Evolutionary conservation across 1,140 invertebrate genomes (phyloP), one percentile per base, ranked within the genome.

Genomic region (Pogonomyrmex californicus): DNA sequence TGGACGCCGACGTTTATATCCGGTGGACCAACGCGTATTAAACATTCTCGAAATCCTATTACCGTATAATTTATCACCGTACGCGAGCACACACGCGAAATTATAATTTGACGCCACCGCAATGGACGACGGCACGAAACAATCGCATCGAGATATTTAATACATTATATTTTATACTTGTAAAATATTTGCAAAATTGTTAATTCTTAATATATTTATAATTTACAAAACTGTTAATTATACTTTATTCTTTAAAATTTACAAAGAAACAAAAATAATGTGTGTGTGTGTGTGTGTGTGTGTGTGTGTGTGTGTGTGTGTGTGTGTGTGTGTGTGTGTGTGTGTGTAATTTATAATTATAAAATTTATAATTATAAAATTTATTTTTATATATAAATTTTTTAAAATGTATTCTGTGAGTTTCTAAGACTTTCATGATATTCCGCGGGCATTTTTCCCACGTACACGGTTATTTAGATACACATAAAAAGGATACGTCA

Each of bases 21-120:
- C 89, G 89, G 89, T 89, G 82, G 88, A 89, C 88, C 82, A 51
- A 54, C 75, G 78, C 44, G 51, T 87, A 77, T 89, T 68, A 83
- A 77, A 63, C 23, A 33, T 10, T 47, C 54, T 36, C 68, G 33
- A 60, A 83, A 83, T 83, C 7, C 54, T 17, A 83, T 83, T 83
- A 83, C 33, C 49, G 7, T 73, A 75, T 83, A 73, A 83, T 83
- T 83, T 83, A 68, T 79, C 41, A 51, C 5, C 10, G 49, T 36
- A 49, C 33, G 3, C 14, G 33, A 12, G 14, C 9, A 12, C n/a
- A 58, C 79, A 82, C 65, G 78, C 79, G 12, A 82, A 82, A 73
- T 1, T 17, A 17, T 73, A 58, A 82, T 82, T 60, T 38, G 12
- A 70, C 63, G 30, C 30, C n/a, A 49, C 56, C 17, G 60, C 38